Percentiles rank a stretch among this genome's conserved stretches.
Evolutionary conservation across 2,113 vertebrate species (phyloP).

Genomic region (Maccullochella peelii): DNA sequence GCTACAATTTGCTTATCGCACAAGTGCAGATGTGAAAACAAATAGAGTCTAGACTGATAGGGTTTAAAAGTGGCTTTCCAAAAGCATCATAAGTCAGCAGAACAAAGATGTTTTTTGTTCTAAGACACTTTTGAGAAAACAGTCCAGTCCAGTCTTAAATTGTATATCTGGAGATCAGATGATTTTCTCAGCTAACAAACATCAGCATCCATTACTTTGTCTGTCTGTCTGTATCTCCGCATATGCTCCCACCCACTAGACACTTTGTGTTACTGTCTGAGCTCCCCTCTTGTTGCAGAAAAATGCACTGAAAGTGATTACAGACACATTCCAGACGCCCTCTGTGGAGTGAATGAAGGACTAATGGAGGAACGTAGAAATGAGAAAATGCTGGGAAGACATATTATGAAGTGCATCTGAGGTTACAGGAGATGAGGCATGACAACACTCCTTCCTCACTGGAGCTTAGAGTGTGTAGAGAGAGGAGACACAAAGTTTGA

Average conservation of each 20-base stretch:
- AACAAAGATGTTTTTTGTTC: conserved; percentile 62
- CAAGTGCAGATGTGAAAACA: conserved; percentile 75
- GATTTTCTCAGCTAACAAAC: conserved; percentile 57
- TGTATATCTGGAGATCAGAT: conserved; percentile 54
- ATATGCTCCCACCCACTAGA: conserved; percentile 40
- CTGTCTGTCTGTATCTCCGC: conserved; percentile 46
- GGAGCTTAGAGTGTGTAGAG: background rate
- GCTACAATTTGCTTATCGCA: conserved; percentile 76
- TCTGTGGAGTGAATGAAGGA: conserved; percentile 49
- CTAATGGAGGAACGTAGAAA: conserved; percentile 33
- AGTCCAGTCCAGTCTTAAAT: conserved; percentile 38
- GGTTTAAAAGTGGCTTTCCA: conserved; percentile 37
- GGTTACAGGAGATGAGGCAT: conserved; percentile 57
- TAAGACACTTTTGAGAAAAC: conserved; percentile 32
- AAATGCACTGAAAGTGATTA: conserved; percentile 74
- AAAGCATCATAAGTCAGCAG: conserved; percentile 46
- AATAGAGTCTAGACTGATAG: conserved; percentile 72
- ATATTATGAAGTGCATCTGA: conserved; percentile 64
- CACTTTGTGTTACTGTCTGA: conserved; percentile 53
- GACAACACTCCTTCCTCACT: conserved; percentile 24
- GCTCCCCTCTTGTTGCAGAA: conserved; percentile 52
- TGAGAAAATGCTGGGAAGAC: conserved; percentile 37
- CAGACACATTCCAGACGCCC: conserved; percentile 75
- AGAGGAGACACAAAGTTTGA: conserved; percentile 13
- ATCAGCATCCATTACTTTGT: conserved; percentile 48